These are phyloP conservation scores for Drosophila micromelanica DNA, from an alignment of 1,140 invertebrate species.

Conservation along the genomic window DNA sequence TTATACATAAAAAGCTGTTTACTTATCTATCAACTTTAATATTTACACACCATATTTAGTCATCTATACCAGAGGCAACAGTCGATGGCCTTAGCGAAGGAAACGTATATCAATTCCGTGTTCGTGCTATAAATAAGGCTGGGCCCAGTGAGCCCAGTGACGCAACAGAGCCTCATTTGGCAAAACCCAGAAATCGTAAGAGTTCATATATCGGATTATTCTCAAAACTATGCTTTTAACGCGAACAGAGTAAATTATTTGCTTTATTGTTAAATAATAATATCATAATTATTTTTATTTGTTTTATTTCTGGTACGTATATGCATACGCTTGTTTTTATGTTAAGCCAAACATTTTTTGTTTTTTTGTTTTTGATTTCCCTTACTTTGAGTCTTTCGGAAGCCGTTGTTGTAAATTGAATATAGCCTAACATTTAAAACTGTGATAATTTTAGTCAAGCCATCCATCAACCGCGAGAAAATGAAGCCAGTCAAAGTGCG, in stretches of 20 bases:
- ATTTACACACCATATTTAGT: constrained; percentile 82
- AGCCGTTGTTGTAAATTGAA: neutral
- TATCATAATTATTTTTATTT: constrained; percentile 10
- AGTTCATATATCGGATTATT: constrained; percentile 21
- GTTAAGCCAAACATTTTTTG: constrained; percentile 61
- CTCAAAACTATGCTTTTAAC: neutral
- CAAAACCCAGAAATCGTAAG: constrained; percentile 96
- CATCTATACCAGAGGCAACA: constrained; percentile 91
- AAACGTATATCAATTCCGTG: constrained; percentile 96
- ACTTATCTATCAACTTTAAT: too few species aligned
- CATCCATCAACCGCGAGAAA: constrained; percentile 96
- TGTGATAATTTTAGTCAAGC: constrained; percentile 89
- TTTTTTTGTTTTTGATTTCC: neutral
- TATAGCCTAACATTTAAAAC: constrained; percentile 6
- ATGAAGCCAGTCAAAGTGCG: constrained; percentile 94
- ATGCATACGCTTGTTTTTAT: constrained; percentile 24
- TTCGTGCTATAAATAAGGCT: constrained; percentile 96
- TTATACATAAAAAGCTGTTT: neutral
- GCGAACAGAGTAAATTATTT: neutral
- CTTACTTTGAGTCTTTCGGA: neutral
- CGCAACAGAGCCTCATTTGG: constrained; percentile 93
- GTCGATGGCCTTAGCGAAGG: constrained; percentile 96
- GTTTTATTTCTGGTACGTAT: constrained; percentile 1
- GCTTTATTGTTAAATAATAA: constrained; percentile 8
- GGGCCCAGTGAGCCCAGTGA: constrained; percentile 96